Evolutionary conservation across 2,888 invertebrate species (phyloP), one percentile per base, ranked within the genome.

Genomic region (Rhyacophila evoluta): DNA sequence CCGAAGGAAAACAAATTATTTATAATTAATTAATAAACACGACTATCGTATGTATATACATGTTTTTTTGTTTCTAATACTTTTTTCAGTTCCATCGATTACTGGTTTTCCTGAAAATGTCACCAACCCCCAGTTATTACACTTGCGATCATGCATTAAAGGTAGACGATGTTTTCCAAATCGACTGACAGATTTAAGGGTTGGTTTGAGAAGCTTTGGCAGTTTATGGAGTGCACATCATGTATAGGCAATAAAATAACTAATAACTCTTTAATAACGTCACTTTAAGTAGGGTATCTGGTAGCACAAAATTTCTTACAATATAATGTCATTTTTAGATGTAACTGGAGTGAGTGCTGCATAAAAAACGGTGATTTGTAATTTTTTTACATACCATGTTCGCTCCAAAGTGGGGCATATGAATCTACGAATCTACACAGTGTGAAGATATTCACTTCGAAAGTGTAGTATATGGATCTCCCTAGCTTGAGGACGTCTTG

Each of bases 81-180:
- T 68, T 39, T 75, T 81, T 81, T 81, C 81, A 81, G 81, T 74
- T n/a, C 55, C 77, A 5, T 41, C 82, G 85, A 86, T 80, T 74
- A 86, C 88, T 84, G 89, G 89, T 12, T 89, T 89, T 83, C 89
- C 89, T 12, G 88, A 87, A 29, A 89, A 87, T 79, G 85, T 87
- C 81, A 89, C 88, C 73, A 88, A 87, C 81, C 87, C 87, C 2
- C 87, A 85, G 75, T 86, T 89, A 77, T 87, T 89, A 83, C 88
- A 89, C 84, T 86, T 89, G 86, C 85, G 89, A 83, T 86, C 88
- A 39, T 86, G 89, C 15, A 86, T 89, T 77, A 89, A 89, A 89
- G 89, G 89, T 89, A 87, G 85, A 81, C 19, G 8, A 38, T 78
- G 39, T 29, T 55, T 55, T 25, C 25, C 70, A 72, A 25, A 37